phyloP scores from a whole-genome alignment of 2,888 invertebrate species.

The Protodeltote pygarga region DNA sequence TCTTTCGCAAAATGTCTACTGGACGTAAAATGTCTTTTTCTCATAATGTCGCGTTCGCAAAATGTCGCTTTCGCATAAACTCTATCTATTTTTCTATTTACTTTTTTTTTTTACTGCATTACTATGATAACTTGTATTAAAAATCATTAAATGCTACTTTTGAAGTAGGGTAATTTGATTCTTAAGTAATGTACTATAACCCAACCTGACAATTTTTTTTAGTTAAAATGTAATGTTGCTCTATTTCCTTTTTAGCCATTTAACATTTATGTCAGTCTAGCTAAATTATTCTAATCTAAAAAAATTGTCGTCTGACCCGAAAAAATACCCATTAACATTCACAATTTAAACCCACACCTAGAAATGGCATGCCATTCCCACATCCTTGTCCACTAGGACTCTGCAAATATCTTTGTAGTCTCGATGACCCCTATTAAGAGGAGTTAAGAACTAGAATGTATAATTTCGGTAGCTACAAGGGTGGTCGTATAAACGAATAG shows the following conservation, averaged over 20 bases:
- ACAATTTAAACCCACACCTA: constrained; percentile 39
- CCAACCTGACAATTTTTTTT: neutral
- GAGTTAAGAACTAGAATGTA: constrained; percentile 56
- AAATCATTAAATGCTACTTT: no score
- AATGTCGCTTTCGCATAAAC: no score
- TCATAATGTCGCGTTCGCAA: no score
- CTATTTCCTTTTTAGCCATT: constrained; percentile 19
- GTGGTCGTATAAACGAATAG: constrained; percentile 63
- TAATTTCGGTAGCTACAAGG: constrained; percentile 29
- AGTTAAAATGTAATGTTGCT: neutral
- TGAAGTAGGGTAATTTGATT: no score
- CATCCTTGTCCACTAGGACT: constrained; percentile 47
- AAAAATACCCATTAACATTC: constrained; percentile 25
- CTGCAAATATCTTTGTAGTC: constrained; percentile 28
- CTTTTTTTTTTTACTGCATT: no score
- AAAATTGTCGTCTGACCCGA: constrained; percentile 39
- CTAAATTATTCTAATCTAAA: constrained; percentile 44
- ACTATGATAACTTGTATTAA: no score
- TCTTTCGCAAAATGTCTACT: no score
- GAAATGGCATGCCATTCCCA: constrained; percentile 40
- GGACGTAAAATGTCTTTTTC: no score
- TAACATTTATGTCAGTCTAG: constrained; percentile 26
- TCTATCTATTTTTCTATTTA: no score
- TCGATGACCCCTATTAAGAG: constrained; percentile 45
- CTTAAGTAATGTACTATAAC: no score